Percentiles rank a stretch among this genome's conserved stretches.
phyloP scores from a whole-genome alignment of 53 echinoderm and acorn worm genomes.

The Pentamera pediparva region DNA sequence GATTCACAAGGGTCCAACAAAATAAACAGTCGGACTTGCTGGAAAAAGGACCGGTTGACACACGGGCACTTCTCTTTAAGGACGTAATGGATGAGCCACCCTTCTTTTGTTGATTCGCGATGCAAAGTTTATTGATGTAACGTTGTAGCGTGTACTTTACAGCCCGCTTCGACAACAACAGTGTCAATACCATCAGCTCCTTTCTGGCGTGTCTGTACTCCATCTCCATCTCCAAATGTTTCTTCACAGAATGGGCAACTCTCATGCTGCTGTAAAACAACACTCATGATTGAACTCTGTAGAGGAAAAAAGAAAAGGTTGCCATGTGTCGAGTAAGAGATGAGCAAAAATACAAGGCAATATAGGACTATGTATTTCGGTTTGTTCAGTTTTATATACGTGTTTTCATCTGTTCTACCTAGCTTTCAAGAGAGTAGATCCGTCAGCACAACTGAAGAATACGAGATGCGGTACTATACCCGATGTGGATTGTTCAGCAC shows the following conservation, averaged over 20 bases:
- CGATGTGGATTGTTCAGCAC: too few species aligned
- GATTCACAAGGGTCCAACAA: constrained; percentile 14
- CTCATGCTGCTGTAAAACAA: not conserved
- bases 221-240: not conserved
- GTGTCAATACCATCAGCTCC: too few species aligned
- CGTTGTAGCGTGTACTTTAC: constrained; percentile 24
- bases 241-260: constrained; percentile 19
- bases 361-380: too few species aligned
- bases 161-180: constrained; percentile 31
- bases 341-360: too few species aligned
- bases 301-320: too few species aligned
- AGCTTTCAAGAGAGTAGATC: too few species aligned
- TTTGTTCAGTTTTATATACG: too few species aligned
- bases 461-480: too few species aligned
- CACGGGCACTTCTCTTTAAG: not conserved
- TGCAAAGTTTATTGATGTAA: constrained; percentile 13
- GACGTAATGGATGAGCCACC: not conserved
- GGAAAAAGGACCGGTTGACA: constrained; percentile 19
- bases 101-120: constrained; percentile 6
- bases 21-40: constrained; percentile 32
- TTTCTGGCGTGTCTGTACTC: constrained; percentile 31
- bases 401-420: too few species aligned
- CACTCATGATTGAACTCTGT: not conserved
- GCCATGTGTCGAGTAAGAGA: too few species aligned
- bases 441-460: too few species aligned